These are phyloP conservation scores for Galerucella calmariensis DNA, from an alignment of 2,888 invertebrate species.

Conservation along the genomic window DNA sequence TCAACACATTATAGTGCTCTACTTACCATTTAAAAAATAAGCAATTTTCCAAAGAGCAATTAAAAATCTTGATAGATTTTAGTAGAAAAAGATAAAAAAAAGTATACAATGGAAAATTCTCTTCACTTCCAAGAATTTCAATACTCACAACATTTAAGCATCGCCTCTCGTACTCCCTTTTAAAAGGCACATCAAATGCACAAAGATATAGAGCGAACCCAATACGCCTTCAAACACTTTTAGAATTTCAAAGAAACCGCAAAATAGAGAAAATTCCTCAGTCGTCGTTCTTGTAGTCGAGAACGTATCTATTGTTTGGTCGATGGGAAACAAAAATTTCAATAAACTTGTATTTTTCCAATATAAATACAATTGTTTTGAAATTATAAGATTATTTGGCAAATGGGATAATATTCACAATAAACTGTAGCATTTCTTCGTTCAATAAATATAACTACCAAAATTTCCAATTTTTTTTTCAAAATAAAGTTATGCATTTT, in stretches of 20 bases:
- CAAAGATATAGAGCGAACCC: constrained; percentile 53
- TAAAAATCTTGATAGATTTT: constrained; percentile 20
- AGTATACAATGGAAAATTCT: constrained; percentile 9
- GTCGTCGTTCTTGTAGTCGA: constrained; percentile 42
- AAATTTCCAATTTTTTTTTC: too few relatives aligned
- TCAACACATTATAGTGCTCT: too few relatives aligned
- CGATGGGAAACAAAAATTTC: neutral
- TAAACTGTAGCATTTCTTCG: too few relatives aligned
- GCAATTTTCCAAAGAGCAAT: neutral
- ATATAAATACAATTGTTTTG: too few relatives aligned
- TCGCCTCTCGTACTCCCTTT: constrained; percentile 30
- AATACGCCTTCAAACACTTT: constrained; percentile 55
- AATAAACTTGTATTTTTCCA: neutral
- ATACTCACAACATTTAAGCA: constrained; percentile 36
- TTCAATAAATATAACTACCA: too few relatives aligned
- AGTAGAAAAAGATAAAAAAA: constrained; percentile 2
- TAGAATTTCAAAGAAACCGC: constrained; percentile 64
- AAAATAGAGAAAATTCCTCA: constrained; percentile 54
- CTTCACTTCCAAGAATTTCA: constrained; percentile 35
- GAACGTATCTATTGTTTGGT: constrained; percentile 11
- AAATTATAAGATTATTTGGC: too few relatives aligned
- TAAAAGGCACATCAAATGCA: constrained; percentile 48
- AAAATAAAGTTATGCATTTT: too few relatives aligned
- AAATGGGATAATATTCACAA: too few relatives aligned
- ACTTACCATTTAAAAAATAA: neutral